These are phyloP conservation scores for Pyrochroa serraticornis DNA, from an alignment of 2,888 invertebrate species.

Conservation along the genomic window DNA sequence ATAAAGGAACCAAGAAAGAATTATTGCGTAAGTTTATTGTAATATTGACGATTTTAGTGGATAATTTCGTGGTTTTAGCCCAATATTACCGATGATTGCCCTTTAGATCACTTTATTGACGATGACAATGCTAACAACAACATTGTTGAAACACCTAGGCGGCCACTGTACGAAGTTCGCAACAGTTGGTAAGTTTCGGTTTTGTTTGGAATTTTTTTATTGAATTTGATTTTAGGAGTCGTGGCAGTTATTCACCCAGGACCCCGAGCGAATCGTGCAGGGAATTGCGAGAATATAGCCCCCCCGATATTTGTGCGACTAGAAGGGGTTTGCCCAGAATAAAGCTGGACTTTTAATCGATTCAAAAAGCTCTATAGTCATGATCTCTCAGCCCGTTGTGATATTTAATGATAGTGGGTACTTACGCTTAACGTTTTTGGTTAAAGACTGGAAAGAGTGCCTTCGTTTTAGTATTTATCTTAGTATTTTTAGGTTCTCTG, in stretches of 20 bases:
- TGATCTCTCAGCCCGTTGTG: slow-evolving; percentile 17
- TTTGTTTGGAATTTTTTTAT: background rate
- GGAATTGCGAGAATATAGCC: background rate
- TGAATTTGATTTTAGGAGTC: slow-evolving; percentile 5
- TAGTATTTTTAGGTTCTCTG: slow-evolving; percentile 1
- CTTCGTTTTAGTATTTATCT: slow-evolving; percentile 6
- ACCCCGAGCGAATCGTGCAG: background rate
- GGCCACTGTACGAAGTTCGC: slow-evolving; percentile 12
- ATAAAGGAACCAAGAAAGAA: slow-evolving; percentile 31
- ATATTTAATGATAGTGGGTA: slow-evolving; percentile 15
- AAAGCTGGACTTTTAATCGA: slow-evolving; percentile 10
- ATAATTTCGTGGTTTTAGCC: background rate
- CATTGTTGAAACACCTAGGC: slow-evolving; percentile 19
- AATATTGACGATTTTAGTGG: background rate
- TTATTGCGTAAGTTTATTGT: slow-evolving; percentile 35
- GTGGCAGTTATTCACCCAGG: background rate
- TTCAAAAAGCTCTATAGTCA: background rate
- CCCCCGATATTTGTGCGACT: background rate
- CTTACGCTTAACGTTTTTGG: slow-evolving; percentile 8
- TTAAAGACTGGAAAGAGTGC: slow-evolving; percentile 15
- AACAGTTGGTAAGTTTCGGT: slow-evolving; percentile 9
- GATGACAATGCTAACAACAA: slow-evolving; percentile 3
- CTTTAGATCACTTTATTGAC: background rate
- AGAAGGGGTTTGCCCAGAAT: slow-evolving; percentile 4
- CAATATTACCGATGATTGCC: background rate